These are phyloP conservation scores for Notiomystis cincta DNA, from an alignment of 2,113 vertebrate species.

Conservation along the genomic window DNA sequence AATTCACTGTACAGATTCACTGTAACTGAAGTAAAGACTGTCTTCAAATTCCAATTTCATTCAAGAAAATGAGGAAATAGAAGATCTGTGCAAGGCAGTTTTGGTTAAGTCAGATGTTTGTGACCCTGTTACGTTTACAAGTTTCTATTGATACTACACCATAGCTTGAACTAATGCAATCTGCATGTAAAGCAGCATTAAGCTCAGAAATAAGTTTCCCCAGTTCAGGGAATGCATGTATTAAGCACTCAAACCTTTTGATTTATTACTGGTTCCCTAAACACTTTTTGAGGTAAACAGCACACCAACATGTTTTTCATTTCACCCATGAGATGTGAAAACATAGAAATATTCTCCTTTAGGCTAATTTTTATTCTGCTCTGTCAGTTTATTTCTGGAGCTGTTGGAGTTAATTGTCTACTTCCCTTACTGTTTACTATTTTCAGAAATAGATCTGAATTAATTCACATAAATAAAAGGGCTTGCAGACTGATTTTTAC, in stretches of 20 bases:
- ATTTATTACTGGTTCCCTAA: neutral
- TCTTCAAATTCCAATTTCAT: neutral
- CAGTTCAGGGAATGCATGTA: neutral
- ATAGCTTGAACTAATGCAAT: neutral
- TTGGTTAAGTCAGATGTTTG: neutral
- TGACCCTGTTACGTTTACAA: neutral
- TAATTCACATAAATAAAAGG: neutral
- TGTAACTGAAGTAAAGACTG: neutral
- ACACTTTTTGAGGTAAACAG: neutral
- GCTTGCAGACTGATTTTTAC: neutral
- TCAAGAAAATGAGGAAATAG: neutral
- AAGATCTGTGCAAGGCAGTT: neutral
- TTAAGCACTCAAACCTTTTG: neutral
- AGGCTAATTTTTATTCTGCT: neutral
- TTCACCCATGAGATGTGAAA: neutral
- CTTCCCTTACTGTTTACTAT: neutral
- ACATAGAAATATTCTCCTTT: neutral
- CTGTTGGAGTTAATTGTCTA: neutral
- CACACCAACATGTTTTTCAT: neutral
- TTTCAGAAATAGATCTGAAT: neutral
- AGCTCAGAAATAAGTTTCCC: neutral
- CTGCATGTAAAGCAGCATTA: neutral
- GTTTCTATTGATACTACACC: neutral
- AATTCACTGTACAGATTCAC: neutral
- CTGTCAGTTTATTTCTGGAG: neutral